These are phyloP conservation scores for Lobophora halterata DNA, from an alignment of 2,888 invertebrate species.

Conservation along the genomic window DNA sequence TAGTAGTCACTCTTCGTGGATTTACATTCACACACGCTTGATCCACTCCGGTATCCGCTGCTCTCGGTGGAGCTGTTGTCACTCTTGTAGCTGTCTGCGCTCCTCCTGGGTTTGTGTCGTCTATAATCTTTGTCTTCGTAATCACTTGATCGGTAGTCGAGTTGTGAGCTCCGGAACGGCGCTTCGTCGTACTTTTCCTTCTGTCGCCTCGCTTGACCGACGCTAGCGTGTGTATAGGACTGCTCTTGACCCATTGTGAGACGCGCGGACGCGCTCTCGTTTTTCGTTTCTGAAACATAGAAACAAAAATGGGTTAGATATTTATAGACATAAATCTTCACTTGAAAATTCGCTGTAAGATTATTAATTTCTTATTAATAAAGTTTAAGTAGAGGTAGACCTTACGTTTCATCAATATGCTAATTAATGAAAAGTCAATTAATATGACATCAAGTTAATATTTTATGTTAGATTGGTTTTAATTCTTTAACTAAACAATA, in stretches of 20 bases:
- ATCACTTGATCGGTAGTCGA: constrained; percentile 50
- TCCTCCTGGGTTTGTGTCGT: constrained; percentile 58
- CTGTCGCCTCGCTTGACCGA: constrained; percentile 49
- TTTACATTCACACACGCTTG: constrained; percentile 68
- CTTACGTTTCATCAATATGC: no score
- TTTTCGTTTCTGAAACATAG: constrained; percentile 58
- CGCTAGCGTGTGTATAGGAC: constrained; percentile 65
- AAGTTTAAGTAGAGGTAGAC: no score
- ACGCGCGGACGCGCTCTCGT: constrained; percentile 50
- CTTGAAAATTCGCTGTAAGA: no score
- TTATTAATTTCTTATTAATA: constrained; percentile 1
- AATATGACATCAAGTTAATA: no score
- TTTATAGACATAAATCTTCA: no score
- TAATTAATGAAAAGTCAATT: no score
- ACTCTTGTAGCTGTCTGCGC: constrained; percentile 70
- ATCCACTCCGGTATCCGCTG: constrained; percentile 73
- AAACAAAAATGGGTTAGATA: constrained; percentile 15
- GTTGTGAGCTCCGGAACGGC: constrained; percentile 43
- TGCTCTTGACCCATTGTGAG: constrained; percentile 74
- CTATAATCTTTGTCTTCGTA: constrained; percentile 53
- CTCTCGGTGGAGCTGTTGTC: constrained; percentile 70
- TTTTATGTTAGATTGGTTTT: no score
- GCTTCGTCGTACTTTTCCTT: constrained; percentile 63
- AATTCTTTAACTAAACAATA: no score
- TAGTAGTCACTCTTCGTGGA: constrained; percentile 68